Evolutionary conservation across 2,113 vertebrate species (phyloP).

Genomic region (Ctenomys sociabilis): DNA sequence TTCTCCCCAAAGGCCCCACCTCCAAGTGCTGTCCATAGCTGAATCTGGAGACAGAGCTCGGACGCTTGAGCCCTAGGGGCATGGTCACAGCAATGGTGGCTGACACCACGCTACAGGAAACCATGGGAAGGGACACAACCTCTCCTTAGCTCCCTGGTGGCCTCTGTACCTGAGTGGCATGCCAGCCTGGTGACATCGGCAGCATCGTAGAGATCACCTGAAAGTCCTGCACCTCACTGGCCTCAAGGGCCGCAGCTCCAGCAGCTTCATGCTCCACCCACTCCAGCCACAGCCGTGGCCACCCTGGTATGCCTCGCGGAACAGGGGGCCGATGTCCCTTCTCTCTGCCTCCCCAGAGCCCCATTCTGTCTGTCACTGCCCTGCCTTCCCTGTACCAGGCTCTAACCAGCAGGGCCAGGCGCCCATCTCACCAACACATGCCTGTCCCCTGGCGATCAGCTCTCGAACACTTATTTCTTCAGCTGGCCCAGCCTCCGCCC

Average conservation of each 20-base stretch:
- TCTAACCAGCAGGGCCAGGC: not conserved
- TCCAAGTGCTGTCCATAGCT: not conserved
- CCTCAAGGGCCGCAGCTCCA: not conserved
- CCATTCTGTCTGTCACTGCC: not conserved
- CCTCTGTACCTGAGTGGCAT: not conserved
- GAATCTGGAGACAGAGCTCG: not conserved
- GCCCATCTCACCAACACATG: not conserved
- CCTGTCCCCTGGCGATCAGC: not conserved
- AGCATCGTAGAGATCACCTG: not conserved
- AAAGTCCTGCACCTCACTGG: not conserved
- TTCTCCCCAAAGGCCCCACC: not conserved
- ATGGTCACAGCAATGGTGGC: not conserved
- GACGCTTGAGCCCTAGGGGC: not conserved
- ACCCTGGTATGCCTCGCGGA: not conserved
- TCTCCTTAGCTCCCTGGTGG: not conserved
- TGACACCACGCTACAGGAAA: not conserved
- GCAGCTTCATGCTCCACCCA: not conserved
- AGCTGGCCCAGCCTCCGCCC: not conserved
- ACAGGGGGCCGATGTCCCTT: not conserved
- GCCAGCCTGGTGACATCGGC: not conserved
- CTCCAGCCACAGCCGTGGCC: rapidly evolving
- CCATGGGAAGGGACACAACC: not conserved
- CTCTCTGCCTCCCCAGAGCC: not conserved
- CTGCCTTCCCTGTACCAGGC: not conserved
- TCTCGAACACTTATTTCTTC: not conserved